These are phyloP conservation scores for Aphidius ervi DNA, from an alignment of 1,140 invertebrate genomes.

Conservation along the genomic window DNA sequence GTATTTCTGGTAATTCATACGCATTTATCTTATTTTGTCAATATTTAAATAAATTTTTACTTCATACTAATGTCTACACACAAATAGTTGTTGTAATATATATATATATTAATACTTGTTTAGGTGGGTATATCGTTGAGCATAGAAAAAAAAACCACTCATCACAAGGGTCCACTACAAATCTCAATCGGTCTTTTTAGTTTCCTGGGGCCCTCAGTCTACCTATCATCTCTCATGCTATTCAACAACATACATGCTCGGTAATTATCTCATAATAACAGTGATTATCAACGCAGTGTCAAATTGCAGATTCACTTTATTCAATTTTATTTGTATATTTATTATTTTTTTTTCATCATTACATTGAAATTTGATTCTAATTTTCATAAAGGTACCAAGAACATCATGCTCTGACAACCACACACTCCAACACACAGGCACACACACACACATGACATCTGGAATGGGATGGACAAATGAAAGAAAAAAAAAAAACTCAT, in stretches of 20 bases:
- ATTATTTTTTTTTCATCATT: no score
- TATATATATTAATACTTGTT: no score
- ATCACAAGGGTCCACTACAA: no score
- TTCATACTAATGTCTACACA: no score
- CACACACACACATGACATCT: not conserved
- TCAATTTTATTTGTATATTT: not conserved
- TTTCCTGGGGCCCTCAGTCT: no score
- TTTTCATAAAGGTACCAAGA: not conserved
- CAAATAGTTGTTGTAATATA: no score
- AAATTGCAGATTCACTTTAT: not conserved
- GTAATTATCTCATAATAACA: constrained; percentile 5
- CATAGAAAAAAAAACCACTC: no score
- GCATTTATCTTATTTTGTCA: constrained; percentile 43
- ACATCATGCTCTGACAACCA: no score
- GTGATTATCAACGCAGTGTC: constrained; percentile 4
- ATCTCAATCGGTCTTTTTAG: no score
- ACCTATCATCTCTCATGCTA: not conserved
- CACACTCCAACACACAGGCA: no score
- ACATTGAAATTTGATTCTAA: constrained; percentile 5
- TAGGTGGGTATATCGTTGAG: no score
- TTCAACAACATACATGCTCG: not conserved
- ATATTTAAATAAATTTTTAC: constrained; percentile 42
- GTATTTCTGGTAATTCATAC: constrained; percentile 42
- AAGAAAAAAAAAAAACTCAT: not conserved
- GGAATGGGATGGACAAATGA: not conserved